A percentile compares a stretch with the other conserved stretches of the same genome.
phyloP scores from a whole-genome alignment of 2,797 vertebrate species.

The Natrix natrix region DNA sequence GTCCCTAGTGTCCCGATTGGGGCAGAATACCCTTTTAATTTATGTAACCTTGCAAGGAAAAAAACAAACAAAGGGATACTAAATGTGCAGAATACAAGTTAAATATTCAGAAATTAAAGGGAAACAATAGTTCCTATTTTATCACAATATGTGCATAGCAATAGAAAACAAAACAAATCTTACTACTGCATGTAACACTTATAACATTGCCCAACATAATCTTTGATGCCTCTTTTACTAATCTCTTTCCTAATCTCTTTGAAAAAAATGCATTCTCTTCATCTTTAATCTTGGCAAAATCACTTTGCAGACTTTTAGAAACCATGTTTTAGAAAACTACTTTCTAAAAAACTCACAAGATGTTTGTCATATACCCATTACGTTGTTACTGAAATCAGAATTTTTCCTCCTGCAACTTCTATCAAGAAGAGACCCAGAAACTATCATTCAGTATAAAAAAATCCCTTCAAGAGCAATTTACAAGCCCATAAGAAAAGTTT shows the following conservation, averaged over 20 bases:
- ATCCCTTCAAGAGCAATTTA: background rate
- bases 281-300: background rate
- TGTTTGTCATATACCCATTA: background rate
- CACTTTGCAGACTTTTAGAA: constrained; percentile 55
- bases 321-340: constrained; percentile 49
- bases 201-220: constrained; percentile 15
- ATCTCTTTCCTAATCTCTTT: background rate
- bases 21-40: background rate
- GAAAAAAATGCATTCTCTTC: background rate
- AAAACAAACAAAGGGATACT: background rate
- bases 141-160: background rate
- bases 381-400: constrained; percentile 23
- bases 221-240: constrained; percentile 12
- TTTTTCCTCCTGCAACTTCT: constrained; percentile 12
- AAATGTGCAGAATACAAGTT: background rate
- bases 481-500: background rate
- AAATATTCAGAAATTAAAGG: background rate
- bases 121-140: background rate
- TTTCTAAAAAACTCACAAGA: background rate
- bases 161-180: background rate
- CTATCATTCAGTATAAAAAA: constrained; percentile 31
- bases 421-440: constrained; percentile 32
- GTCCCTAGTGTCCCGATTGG: background rate
- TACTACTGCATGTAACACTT: constrained; percentile 17
- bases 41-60: background rate